Conservation (phyloP, 2,888 invertebrate species). For the Mylabris sibirica region DNA sequence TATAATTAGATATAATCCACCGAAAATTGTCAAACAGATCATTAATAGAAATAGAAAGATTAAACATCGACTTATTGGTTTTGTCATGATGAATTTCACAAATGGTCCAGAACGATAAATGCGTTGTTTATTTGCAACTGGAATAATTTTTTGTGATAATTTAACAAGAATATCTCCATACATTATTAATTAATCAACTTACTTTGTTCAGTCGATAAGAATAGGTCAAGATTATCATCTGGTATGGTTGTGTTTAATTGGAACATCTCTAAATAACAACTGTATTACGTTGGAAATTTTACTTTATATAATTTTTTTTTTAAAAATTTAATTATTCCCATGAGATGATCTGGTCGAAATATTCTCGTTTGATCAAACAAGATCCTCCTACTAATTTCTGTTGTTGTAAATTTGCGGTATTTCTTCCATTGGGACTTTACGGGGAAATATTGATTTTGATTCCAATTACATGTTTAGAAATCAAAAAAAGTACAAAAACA, state of each 20-base stretch:
- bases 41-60: background rate
- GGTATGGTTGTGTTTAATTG: background rate
- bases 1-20: background rate
- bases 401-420: no score
- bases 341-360: background rate
- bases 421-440: no score
- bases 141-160: background rate
- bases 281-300: background rate
- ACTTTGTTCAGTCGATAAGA: constrained; percentile 4
- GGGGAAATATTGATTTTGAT: no score
- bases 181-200: constrained; percentile 2
- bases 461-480: no score
- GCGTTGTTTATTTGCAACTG: background rate
- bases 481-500: no score
- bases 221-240: constrained; percentile 8
- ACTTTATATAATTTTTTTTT: no score
- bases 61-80: background rate
- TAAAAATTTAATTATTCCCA: background rate
- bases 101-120: constrained; percentile 7
- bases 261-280: constrained; percentile 20
- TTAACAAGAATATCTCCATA: background rate
- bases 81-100: background rate
- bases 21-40: background rate
- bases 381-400: no score
- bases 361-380: no score